Percentiles rank a stretch among this genome's conserved stretches.
Conservation (phyloP, 2,888 invertebrate genomes). For the Polydrusus pterygomalis region DNA sequence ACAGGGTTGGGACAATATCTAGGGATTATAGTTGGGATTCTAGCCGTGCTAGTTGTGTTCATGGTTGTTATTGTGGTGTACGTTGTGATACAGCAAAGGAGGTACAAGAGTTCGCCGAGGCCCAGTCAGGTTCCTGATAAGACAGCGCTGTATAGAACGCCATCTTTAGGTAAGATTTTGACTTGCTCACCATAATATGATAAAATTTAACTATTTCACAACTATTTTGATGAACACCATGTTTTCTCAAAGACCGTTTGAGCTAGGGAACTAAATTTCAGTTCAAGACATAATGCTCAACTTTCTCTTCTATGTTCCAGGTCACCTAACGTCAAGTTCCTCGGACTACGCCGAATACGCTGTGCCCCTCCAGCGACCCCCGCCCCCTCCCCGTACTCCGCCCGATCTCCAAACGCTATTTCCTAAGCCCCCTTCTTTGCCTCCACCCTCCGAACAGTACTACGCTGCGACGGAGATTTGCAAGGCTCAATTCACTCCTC, state of each 20-base stretch:
- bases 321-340: conserved; percentile 60
- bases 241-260: too few relatives aligned
- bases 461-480: conserved; percentile 83
- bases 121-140: conserved; percentile 68
- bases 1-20: conserved; percentile 68
- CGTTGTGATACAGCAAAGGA: conserved; percentile 68
- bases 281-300: too few relatives aligned
- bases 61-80: conserved; percentile 68
- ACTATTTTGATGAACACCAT: too few relatives aligned
- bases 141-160: conserved; percentile 69
- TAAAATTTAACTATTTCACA: too few relatives aligned
- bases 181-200: too few relatives aligned
- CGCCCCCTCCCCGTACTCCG: conserved; percentile 73
- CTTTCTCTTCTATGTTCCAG: conserved; percentile 20
- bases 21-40: conserved; percentile 69
- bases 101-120: conserved; percentile 67
- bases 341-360: conserved; percentile 76
- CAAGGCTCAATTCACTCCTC: conserved; percentile 62
- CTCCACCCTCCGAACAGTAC: conserved; percentile 82
- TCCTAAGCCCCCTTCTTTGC: conserved; percentile 78
- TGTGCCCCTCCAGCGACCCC: conserved; percentile 75
- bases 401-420: conserved; percentile 76
- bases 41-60: conserved; percentile 68
- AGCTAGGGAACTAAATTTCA: too few relatives aligned
- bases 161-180: conserved; percentile 61